These are phyloP conservation scores for Habroteleia sp. DNA, from an alignment of 2,888 invertebrate species.

Conservation along the genomic window DNA sequence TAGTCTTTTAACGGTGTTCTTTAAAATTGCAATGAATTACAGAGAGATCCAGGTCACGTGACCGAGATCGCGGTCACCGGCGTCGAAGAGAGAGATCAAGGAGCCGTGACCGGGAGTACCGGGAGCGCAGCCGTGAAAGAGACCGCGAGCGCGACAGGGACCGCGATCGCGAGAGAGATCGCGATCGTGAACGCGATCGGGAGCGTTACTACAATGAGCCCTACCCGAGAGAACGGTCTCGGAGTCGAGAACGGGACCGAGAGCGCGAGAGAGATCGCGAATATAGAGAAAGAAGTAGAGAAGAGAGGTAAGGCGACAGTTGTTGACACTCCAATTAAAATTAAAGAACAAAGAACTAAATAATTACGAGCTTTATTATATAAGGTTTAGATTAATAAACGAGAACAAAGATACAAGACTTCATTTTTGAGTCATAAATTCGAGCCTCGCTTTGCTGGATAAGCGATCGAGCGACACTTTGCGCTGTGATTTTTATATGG, in stretches of 20 bases:
- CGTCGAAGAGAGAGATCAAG: constrained; percentile 88
- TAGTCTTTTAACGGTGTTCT: too few relatives aligned
- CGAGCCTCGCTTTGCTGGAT: constrained; percentile 15
- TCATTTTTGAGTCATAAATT: constrained; percentile 13
- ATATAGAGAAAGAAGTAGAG: constrained; percentile 89
- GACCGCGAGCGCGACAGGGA: constrained; percentile 82
- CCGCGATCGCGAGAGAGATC: constrained; percentile 82
- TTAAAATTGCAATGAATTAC: constrained; percentile 57
- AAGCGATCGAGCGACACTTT: constrained; percentile 32
- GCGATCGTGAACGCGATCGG: constrained; percentile 83
- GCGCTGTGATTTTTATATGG: constrained; percentile 48
- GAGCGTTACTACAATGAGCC: constrained; percentile 81
- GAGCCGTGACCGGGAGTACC: constrained; percentile 85
- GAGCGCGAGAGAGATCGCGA: constrained; percentile 85
- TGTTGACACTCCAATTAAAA: constrained; percentile 53
- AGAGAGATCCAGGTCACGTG: constrained; percentile 83
- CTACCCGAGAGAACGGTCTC: constrained; percentile 87
- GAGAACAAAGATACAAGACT: constrained; percentile 24
- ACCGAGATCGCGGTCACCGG: constrained; percentile 82
- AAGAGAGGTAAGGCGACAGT: constrained; percentile 85
- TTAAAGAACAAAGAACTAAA: constrained; percentile 14
- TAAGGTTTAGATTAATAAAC: constrained; percentile 24
- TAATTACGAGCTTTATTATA: constrained; percentile 6
- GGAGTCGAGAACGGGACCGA: constrained; percentile 88
- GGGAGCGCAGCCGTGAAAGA: constrained; percentile 83